Evolutionary conservation across 2,113 vertebrate genomes (phyloP), one percentile per base, ranked within the genome.

Genomic region (Rana temporaria): DNA sequence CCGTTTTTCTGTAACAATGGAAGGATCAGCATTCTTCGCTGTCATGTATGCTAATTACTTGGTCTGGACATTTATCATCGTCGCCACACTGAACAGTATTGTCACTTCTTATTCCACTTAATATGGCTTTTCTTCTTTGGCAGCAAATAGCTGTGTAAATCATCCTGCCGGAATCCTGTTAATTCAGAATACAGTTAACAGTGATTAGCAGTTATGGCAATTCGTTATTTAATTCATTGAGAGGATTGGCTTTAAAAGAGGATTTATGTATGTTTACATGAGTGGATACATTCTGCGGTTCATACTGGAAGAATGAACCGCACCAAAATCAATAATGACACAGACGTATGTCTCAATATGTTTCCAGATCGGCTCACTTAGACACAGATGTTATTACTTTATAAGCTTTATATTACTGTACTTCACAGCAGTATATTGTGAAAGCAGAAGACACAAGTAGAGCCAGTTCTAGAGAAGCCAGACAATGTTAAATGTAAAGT

Each of bases 41-140:
- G 62, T 84, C 68, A 63, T 74, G 55, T 52, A 84, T 74, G 69
- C 69, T 78, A 60, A 73, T 68, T 62, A 52, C 8, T 19, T 22
- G 38, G 18, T 5, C 16, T 74, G 69, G 32, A 74, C 56, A 84
- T 72, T 59, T 34, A 74, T 65, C 62, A 32, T 79, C 19, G 18
- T 84, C 62, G 18, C 76, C 24, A 38, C 22, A 30, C 19, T 66
- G 68, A 81, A 64, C 57, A 72, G 69, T 81, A 73, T 73, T 81
- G 77, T 80, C 77, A 75, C 42, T 84, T 75, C 60, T 57, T 84
- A 66, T 72, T 56, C 76, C 34, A 73, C 68, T 79, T 72, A 67
- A 68, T 73, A 80, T 30, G 15, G 69, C 69, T 79, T 79, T 74
- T 57, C 68, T 74, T 71, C 59, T 79, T 79, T 74, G 69, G 78